Evolutionary conservation across 2,888 invertebrate genomes (phyloP).

Genomic region (Eudemis profundana): DNA sequence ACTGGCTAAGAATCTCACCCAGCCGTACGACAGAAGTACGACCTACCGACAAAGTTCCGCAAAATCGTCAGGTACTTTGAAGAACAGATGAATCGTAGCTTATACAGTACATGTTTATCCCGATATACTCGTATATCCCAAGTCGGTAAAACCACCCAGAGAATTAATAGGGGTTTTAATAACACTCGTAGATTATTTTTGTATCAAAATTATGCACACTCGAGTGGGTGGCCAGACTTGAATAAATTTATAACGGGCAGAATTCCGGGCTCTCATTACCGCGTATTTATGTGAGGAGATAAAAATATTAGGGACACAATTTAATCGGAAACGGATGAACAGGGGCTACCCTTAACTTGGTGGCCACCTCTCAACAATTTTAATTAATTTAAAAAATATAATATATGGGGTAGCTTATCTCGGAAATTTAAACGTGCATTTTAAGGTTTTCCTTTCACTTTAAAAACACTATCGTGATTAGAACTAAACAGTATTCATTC

Average conservation of each 20-base stretch:
- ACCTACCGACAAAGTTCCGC: too few species aligned
- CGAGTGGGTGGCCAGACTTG: constrained; percentile 75
- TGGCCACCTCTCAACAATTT: constrained; percentile 39
- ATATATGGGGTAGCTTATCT: not conserved
- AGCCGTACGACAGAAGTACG: too few species aligned
- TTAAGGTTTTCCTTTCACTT: not conserved
- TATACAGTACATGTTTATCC: not conserved
- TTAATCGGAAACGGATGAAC: constrained; percentile 82
- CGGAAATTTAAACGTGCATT: not conserved
- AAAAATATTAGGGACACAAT: constrained; percentile 84
- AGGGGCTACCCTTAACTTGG: constrained; percentile 57
- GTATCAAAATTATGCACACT: constrained; percentile 84
- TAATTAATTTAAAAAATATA: constrained; percentile 30
- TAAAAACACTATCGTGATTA: too few species aligned
- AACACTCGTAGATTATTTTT: constrained; percentile 79
- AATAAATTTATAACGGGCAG: constrained; percentile 80
- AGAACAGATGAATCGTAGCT: too few species aligned
- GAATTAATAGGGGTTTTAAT: constrained; percentile 77
- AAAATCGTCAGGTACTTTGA: too few species aligned
- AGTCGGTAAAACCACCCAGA: constrained; percentile 47
- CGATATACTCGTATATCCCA: constrained; percentile 46
- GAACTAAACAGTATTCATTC: too few species aligned
- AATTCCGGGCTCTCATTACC: constrained; percentile 82
- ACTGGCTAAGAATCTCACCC: too few species aligned
- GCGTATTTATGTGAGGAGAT: constrained; percentile 83